Conservation (phyloP, 2,113 vertebrate genomes). For the Planiliza haematocheilus region DNA sequence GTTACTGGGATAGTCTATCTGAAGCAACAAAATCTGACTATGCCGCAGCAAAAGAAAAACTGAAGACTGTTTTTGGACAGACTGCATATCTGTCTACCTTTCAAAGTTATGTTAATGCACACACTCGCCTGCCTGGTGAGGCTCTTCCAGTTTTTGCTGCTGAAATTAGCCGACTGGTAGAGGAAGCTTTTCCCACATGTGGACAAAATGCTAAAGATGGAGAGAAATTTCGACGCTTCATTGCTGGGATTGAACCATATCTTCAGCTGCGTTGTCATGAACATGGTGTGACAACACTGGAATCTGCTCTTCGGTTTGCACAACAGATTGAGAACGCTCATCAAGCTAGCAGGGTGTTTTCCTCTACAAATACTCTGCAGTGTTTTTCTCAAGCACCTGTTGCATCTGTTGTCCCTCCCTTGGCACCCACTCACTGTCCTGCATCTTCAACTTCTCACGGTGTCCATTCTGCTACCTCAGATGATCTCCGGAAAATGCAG, state of each 20-base stretch:
- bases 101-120: neutral
- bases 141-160: neutral
- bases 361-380: neutral
- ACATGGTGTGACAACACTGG: neutral
- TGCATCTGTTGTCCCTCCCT: neutral
- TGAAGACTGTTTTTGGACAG: neutral
- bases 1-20: neutral
- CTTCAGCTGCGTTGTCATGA: neutral
- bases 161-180: neutral
- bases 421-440: neutral
- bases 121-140: neutral
- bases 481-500: neutral
- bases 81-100: neutral
- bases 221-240: neutral
- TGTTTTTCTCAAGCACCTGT: neutral
- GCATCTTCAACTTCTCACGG: neutral
- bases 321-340: neutral
- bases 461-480: neutral
- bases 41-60: neutral
- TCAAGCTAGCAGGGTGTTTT: neutral
- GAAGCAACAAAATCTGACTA: neutral
- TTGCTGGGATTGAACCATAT: neutral
- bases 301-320: neutral
- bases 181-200: conserved; percentile 11
- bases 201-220: neutral